A percentile compares a stretch with the other conserved stretches of the same genome.
phyloP scores from a whole-genome alignment of 2,797 vertebrate species.

The Cirrhinus mrigala region DNA sequence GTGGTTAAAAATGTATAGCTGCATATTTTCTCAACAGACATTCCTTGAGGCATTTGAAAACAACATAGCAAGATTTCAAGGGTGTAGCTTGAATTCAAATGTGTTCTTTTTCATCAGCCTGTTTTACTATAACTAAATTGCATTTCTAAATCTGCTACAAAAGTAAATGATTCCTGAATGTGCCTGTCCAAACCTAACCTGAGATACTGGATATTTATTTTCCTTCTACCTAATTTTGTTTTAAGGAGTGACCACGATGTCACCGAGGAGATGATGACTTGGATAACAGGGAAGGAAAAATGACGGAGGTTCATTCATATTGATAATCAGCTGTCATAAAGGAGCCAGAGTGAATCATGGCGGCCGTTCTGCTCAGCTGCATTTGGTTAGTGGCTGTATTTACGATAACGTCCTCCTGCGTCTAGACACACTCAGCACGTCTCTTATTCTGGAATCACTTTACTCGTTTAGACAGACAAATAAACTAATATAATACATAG shows the following conservation, averaged over 20 bases:
- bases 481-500: background rate
- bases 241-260: background rate
- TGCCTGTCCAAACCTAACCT: background rate
- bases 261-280: constrained; percentile 28
- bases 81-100: constrained; percentile 1
- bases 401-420: background rate
- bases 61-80: constrained; percentile 18
- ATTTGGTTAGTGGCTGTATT: constrained; percentile 28
- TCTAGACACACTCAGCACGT: background rate
- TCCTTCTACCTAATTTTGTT: constrained; percentile 1
- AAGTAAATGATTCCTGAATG: background rate
- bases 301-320: constrained; percentile 52
- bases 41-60: constrained; percentile 30
- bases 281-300: constrained; percentile 15
- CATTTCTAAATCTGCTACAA: background rate
- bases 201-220: constrained; percentile 24
- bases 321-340: constrained; percentile 58
- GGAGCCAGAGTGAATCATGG: constrained; percentile 31
- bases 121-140: constrained; percentile 19
- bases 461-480: background rate
- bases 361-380: constrained; percentile 41
- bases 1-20: constrained; percentile 50
- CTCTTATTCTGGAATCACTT: constrained; percentile 3
- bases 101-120: constrained; percentile 1
- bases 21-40: constrained; percentile 31